Conservation (phyloP, 2,113 vertebrate species). For the Pelecanus crispus region DNA sequence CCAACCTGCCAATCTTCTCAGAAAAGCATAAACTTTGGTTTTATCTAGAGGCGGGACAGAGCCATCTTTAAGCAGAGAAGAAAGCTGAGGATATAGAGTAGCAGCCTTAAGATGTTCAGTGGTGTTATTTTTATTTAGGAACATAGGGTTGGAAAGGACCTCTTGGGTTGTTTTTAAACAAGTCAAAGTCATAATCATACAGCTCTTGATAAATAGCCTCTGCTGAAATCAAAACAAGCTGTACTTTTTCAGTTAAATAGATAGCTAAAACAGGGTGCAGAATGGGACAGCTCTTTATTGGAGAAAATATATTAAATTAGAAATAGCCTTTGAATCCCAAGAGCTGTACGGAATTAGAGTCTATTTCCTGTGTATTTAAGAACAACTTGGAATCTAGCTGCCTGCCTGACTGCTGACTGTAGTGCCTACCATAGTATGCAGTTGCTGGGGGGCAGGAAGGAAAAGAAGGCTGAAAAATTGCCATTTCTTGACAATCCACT, state of each 20-base stretch:
- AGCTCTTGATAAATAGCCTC: neutral
- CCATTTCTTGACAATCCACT: neutral
- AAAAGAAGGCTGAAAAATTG: neutral
- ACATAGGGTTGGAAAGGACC: neutral
- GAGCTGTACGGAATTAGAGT: neutral
- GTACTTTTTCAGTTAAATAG: neutral
- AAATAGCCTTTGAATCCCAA: neutral
- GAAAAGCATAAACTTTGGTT: neutral
- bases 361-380: neutral
- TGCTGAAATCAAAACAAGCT: neutral
- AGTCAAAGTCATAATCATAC: neutral
- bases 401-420: neutral
- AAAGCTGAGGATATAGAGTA: neutral
- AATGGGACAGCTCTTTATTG: neutral
- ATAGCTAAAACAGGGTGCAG: neutral
- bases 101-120: neutral
- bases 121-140: neutral
- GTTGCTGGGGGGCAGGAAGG: neutral
- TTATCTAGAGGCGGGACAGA: neutral
- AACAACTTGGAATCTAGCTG: neutral
- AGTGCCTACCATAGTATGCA: neutral
- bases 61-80: neutral
- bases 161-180: neutral
- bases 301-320: neutral
- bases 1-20: neutral